These are phyloP conservation scores for Liodrosophila aerea DNA, from an alignment of 2,888 invertebrate genomes.

Conservation along the genomic window DNA sequence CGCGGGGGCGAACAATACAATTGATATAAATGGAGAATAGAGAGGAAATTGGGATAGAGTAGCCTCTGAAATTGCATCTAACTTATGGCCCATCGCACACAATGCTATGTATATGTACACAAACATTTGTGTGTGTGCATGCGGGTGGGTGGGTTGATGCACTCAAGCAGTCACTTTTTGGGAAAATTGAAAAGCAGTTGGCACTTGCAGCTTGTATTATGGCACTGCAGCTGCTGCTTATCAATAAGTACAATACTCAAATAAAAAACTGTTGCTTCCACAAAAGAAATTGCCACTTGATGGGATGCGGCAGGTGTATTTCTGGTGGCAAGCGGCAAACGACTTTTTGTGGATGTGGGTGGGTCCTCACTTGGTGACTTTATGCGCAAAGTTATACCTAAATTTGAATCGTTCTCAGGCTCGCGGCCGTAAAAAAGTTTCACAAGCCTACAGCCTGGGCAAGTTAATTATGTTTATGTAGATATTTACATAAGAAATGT, in stretches of 20 bases:
- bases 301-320: slow-evolving; percentile 32
- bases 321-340: too few relatives aligned
- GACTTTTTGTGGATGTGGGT: slow-evolving; percentile 31
- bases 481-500: slow-evolving; percentile 63
- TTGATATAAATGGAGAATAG: slow-evolving; percentile 45
- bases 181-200: slow-evolving; percentile 35
- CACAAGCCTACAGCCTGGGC: slow-evolving; percentile 42
- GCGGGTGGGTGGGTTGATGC: slow-evolving; percentile 1
- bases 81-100: slow-evolving; percentile 51
- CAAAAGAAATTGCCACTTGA: slow-evolving; percentile 21
- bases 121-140: too few relatives aligned
- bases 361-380: slow-evolving; percentile 41
- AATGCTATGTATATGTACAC: slow-evolving; percentile 23
- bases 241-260: slow-evolving; percentile 38
- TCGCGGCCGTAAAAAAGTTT: slow-evolving; percentile 41
- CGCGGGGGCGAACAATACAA: slow-evolving; percentile 46
- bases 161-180: slow-evolving; percentile 29
- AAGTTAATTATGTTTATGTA: slow-evolving; percentile 71
- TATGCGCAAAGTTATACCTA: slow-evolving; percentile 56
- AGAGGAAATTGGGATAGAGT: background rate
- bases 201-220: slow-evolving; percentile 17
- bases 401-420: slow-evolving; percentile 24
- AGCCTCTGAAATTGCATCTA: slow-evolving; percentile 42
- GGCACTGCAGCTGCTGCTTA: slow-evolving; percentile 45
- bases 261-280: slow-evolving; percentile 61